Base-by-base conservation (phyloP, 2,888 invertebrate genomes). In the Lasioglossum pauxillum region DNA sequence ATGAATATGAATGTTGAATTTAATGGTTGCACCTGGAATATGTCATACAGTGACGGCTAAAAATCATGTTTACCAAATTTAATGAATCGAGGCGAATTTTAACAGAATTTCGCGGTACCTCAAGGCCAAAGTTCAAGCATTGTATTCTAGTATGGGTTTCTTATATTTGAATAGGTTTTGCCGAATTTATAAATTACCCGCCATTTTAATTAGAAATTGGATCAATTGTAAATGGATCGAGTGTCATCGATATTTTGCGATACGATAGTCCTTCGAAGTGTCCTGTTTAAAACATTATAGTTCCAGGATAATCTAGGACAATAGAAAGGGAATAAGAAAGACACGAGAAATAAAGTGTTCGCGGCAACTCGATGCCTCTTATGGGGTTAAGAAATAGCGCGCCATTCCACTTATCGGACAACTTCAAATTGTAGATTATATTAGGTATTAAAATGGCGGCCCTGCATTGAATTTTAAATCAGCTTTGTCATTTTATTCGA, bases 331-430 rank as follows among this genome's bases (percentile, higher is more conserved):
- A 38, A 69, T 38, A 31, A 64, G 64, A 64, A 31, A 64, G 16
- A 35, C 14, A 64, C 64, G 64, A 31, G 64, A 2, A 31, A 64
- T 31, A 64, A 64, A 64, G 35, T 16, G 14, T 69, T 2, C 19
- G 38, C 10, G 35, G 35, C 19, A 23, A 67, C 38, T 35, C 69
- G 23, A 69, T 69, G 35, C 38, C 38, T 38, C 69, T 69, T 35
- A 35, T 38, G 69, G 69, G 38, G 73, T 49, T 49, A 49, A 73
- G 46, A 73, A 73, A 49, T 46, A 49, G 73, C 31, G 44, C 49
- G 73, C 46, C 71, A 71, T 71, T 73, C 19, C 44, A 73, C 23
- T 73, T 46, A 31, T 49, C 46, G 23, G 73, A 73, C 73, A 73
- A 72, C 44, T 72, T 44, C 44, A 72, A 72, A 44, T 71, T 71